Conservation (phyloP, 92 coral and sea anemone species). For the Palythoa caribaeorum region DNA sequence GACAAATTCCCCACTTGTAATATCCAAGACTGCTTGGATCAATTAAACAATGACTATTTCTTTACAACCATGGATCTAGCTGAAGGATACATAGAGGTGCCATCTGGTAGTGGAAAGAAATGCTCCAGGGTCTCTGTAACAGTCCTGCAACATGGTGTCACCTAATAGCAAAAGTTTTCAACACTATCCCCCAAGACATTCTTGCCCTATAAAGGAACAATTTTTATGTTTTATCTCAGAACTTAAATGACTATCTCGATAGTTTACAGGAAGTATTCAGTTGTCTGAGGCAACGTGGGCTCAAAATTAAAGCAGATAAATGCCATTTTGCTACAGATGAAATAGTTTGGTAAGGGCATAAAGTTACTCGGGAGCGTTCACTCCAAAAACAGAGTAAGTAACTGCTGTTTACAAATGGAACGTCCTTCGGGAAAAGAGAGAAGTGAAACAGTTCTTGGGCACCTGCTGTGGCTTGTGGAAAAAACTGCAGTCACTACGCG, state of each 20-base stretch:
- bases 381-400: constrained; percentile 42
- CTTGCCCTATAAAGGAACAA: constrained; percentile 37
- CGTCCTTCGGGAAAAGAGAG: constrained; percentile 43
- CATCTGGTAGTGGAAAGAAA: constrained; percentile 65
- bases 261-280: constrained; percentile 35
- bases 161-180: constrained; percentile 52
- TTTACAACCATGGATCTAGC: constrained; percentile 51
- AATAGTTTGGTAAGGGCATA: constrained; percentile 45
- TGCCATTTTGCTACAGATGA: constrained; percentile 37
- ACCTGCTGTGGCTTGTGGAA: constrained; percentile 65
- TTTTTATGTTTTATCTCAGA: constrained; percentile 48
- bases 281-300: constrained; percentile 39
- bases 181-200: constrained; percentile 47
- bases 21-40: constrained; percentile 52
- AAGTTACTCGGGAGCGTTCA: constrained; percentile 32
- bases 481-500: not conserved
- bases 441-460: constrained; percentile 56
- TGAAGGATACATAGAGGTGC: constrained; percentile 58
- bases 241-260: constrained; percentile 50
- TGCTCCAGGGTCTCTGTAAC: constrained; percentile 54
- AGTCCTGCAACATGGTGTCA: constrained; percentile 61
- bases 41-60: constrained; percentile 13
- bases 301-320: constrained; percentile 49
- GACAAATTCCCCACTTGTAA: constrained; percentile 49
- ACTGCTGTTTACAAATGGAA: constrained; percentile 43